Percentiles rank a stretch among this genome's conserved stretches.
These are phyloP conservation scores for Pipra filicauda DNA, from an alignment of 2,113 vertebrate species.

Conservation along the genomic window DNA sequence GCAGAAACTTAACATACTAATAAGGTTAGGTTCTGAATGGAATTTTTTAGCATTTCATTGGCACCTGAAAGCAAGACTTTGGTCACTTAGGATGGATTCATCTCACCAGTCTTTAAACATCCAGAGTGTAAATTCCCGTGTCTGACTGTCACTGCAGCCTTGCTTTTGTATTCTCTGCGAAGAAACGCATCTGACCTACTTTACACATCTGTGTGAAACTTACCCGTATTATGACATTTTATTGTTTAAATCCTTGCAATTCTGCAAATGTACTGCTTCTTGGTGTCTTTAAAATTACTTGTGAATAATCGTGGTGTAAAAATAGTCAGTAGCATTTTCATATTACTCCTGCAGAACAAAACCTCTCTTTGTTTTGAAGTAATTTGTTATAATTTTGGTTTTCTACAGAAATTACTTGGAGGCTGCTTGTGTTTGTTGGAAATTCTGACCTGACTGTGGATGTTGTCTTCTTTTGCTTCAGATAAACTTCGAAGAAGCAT, in stretches of 20 bases:
- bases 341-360: background rate
- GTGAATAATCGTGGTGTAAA: background rate
- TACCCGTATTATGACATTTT: background rate
- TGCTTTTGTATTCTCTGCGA: background rate
- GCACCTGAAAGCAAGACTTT: background rate
- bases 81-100: background rate
- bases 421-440: background rate
- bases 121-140: background rate
- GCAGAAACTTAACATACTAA: background rate
- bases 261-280: accelerated
- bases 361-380: background rate
- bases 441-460: background rate
- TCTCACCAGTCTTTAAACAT: background rate
- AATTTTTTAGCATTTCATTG: background rate
- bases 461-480: slow-evolving; percentile 57
- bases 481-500: slow-evolving; percentile 96
- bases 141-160: background rate
- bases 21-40: background rate
- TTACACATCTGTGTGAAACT: background rate
- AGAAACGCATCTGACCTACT: slow-evolving; percentile 30
- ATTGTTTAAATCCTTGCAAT: background rate
- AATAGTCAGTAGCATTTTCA: background rate
- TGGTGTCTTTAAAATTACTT: background rate
- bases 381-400: background rate
- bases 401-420: background rate